Percentiles rank a stretch among this genome's conserved stretches.
Conservation (phyloP, 2,888 invertebrate species). For the Mellilla xanthometata region DNA sequence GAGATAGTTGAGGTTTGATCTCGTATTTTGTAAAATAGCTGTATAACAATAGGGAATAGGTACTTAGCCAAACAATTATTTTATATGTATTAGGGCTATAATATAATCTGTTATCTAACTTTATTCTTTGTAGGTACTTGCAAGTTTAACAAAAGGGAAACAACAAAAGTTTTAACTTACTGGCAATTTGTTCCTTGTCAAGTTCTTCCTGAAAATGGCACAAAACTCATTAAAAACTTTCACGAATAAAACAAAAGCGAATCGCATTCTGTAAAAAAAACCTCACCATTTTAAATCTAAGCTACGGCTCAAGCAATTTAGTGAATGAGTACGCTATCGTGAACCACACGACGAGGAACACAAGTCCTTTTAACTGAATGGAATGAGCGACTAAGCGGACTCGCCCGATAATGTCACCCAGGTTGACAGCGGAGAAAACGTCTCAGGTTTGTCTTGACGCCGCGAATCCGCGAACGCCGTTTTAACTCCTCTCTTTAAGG, state of each 20-base stretch:
- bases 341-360: constrained; percentile 68
- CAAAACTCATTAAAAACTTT: constrained; percentile 38
- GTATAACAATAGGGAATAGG: no score
- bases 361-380: constrained; percentile 73
- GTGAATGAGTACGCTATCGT: constrained; percentile 60
- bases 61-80: no score
- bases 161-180: constrained; percentile 78
- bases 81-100: no score
- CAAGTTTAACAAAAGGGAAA: background rate
- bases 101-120: no score
- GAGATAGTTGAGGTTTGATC: no score
- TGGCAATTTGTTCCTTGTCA: constrained; percentile 88
- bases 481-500: constrained; percentile 69
- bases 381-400: constrained; percentile 69
- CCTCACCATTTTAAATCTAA: constrained; percentile 28
- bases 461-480: constrained; percentile 55
- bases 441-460: constrained; percentile 43
- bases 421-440: constrained; percentile 55
- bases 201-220: constrained; percentile 86
- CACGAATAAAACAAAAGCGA: constrained; percentile 24
- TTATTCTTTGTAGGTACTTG: no score
- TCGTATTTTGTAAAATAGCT: no score
- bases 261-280: constrained; percentile 15
- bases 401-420: constrained; percentile 67
- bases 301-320: constrained; percentile 47